Evolutionary conservation across 1,140 invertebrate genomes (phyloP).

Genomic region (Trichonephila inaurata): DNA sequence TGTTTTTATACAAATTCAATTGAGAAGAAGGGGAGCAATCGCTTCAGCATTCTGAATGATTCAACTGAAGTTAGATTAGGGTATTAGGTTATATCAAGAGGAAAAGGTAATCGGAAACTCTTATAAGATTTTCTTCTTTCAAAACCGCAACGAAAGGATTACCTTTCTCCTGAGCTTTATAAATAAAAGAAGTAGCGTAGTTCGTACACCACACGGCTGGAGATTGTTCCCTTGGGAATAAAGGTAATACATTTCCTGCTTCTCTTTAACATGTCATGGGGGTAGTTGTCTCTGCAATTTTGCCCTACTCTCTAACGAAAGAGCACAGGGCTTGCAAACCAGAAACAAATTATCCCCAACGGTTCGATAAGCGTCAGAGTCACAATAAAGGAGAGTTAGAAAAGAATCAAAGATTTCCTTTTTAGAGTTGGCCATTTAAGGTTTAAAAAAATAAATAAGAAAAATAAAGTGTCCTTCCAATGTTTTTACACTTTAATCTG

Average conservation of each 20-base stretch:
- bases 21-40: too few species aligned
- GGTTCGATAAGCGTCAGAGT: conserved; percentile 27
- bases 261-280: conserved; percentile 62
- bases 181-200: conserved; percentile 56
- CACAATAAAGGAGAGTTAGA: conserved; percentile 14
- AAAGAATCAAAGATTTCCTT: conserved; percentile 21
- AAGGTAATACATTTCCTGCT: conserved; percentile 47
- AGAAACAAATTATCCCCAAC: conserved; percentile 13
- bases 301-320: not conserved
- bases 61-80: not conserved
- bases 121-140: not conserved
- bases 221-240: conserved; percentile 57
- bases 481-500: too few species aligned
- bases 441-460: not conserved
- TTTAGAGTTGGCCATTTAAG: not conserved
- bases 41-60: too few species aligned
- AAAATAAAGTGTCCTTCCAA: too few species aligned
- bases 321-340: conserved; percentile 5
- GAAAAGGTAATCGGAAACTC: not conserved
- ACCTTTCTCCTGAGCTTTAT: conserved; percentile 21
- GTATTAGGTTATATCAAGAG: not conserved
- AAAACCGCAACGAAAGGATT: conserved; percentile 46
- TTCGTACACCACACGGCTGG: conserved; percentile 24
- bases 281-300: conserved; percentile 51
- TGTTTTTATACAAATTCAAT: too few species aligned